Percentiles rank a stretch among this genome's conserved stretches.
phyloP scores from a whole-genome alignment of 2,113 vertebrate species.

The Copsychus sechellarum region DNA sequence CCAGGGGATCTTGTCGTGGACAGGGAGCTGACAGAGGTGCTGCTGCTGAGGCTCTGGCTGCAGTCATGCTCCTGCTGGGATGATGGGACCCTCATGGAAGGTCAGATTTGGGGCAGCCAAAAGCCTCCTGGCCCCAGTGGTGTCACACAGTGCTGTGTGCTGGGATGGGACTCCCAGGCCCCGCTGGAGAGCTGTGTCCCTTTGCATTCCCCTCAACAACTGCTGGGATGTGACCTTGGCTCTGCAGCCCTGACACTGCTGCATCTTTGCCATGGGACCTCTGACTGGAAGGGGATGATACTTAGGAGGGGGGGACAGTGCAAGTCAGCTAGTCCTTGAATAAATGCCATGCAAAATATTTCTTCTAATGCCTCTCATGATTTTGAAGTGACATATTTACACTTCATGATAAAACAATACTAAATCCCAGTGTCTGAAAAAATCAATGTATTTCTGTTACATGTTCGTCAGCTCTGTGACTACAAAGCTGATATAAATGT shows the following conservation, averaged over 20 bases:
- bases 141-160: neutral
- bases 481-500: neutral
- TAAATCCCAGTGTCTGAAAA: neutral
- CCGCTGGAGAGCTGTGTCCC: fast-evolving
- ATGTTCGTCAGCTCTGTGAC: neutral
- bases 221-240: neutral
- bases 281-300: neutral
- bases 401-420: neutral
- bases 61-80: neutral
- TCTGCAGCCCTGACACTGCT: neutral
- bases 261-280: neutral
- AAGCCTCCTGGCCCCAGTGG: neutral
- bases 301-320: neutral
- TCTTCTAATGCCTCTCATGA: neutral
- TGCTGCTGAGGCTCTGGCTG: neutral
- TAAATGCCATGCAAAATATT: neutral
- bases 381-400: neutral
- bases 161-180: neutral
- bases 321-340: neutral
- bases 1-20: neutral
- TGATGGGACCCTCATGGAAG: neutral
- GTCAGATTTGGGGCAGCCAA: neutral
- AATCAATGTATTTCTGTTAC: neutral
- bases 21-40: neutral
- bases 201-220: neutral